A percentile compares a stretch with the other conserved stretches of the same genome.
These are phyloP conservation scores for Polyommatus icarus DNA, from an alignment of 2,888 invertebrate species.

Conservation along the genomic window DNA sequence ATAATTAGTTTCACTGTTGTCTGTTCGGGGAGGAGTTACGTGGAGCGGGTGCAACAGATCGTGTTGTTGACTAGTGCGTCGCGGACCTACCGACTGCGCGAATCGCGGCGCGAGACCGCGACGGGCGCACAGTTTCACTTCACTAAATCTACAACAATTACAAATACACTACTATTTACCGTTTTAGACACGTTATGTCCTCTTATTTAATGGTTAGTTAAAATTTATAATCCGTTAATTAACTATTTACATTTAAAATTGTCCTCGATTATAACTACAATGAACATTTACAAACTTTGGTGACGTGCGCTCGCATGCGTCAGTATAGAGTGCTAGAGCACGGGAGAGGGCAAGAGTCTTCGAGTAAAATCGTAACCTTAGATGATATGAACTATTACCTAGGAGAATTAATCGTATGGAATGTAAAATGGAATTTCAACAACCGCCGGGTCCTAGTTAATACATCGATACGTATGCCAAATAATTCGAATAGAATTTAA, in stretches of 20 bases:
- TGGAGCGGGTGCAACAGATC: constrained; percentile 19
- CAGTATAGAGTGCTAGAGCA: constrained; percentile 59
- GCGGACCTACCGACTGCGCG: constrained; percentile 57
- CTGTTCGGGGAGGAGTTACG: not conserved
- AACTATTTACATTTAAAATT: constrained; percentile 78
- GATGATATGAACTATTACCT: constrained; percentile 48
- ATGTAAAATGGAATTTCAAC: constrained; percentile 48
- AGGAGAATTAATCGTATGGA: constrained; percentile 65
- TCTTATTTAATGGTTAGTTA: constrained; percentile 67
- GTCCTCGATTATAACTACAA: constrained; percentile 76
- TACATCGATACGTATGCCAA: constrained; percentile 14
- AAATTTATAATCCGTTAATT: constrained; percentile 66
- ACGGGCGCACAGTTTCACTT: constrained; percentile 56
- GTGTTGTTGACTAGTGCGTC: constrained; percentile 66
- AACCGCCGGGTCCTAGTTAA: constrained; percentile 11
- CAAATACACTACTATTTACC: constrained; percentile 78
- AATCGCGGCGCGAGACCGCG: constrained; percentile 47
- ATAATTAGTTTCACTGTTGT: constrained; percentile 25
- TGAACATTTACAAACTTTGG: constrained; percentile 81
- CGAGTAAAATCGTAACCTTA: constrained; percentile 45
- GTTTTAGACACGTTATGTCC: constrained; percentile 75
- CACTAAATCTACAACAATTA: constrained; percentile 78
- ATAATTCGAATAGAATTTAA: constrained; percentile 9
- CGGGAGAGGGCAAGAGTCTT: constrained; percentile 47
- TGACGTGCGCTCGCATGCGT: constrained; percentile 74